Percentiles rank a stretch among this genome's conserved stretches.
Conservation (phyloP, 1,140 invertebrate species). For the Notospermus geniculatus region DNA sequence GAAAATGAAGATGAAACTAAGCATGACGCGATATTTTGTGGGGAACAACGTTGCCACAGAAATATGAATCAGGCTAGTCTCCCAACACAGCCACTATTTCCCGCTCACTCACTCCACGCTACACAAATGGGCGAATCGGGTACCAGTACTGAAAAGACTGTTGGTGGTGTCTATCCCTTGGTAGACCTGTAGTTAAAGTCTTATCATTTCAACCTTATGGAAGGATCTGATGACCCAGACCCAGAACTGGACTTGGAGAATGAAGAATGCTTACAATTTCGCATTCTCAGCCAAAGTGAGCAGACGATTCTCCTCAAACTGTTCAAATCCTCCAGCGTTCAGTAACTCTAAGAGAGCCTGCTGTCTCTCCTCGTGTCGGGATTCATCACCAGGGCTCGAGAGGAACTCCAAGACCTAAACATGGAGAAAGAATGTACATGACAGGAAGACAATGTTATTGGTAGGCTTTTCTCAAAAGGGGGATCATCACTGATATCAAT, state of each 20-base stretch:
- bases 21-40: no score
- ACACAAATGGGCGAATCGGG: no score
- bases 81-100: no score
- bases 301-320: slow-evolving; percentile 63
- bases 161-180: no score
- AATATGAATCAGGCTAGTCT: no score
- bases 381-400: slow-evolving; percentile 58
- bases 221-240: background rate
- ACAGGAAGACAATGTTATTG: no score
- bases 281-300: slow-evolving; percentile 64
- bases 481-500: no score
- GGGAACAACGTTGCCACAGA: no score
- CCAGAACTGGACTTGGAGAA: background rate
- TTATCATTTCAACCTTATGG: background rate
- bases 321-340: slow-evolving; percentile 65
- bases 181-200: no score
- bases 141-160: no score
- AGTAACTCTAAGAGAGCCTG: slow-evolving; percentile 78
- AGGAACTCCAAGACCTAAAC: slow-evolving; percentile 49
- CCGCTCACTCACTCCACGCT: no score
- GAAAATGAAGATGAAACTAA: slow-evolving; percentile 31
- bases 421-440: background rate
- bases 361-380: slow-evolving; percentile 71
- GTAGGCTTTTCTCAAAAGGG: no score
- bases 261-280: slow-evolving; percentile 64